Evolutionary conservation across 2,888 invertebrate genomes (phyloP).

Genomic region (Rhamnusium bicolor): DNA sequence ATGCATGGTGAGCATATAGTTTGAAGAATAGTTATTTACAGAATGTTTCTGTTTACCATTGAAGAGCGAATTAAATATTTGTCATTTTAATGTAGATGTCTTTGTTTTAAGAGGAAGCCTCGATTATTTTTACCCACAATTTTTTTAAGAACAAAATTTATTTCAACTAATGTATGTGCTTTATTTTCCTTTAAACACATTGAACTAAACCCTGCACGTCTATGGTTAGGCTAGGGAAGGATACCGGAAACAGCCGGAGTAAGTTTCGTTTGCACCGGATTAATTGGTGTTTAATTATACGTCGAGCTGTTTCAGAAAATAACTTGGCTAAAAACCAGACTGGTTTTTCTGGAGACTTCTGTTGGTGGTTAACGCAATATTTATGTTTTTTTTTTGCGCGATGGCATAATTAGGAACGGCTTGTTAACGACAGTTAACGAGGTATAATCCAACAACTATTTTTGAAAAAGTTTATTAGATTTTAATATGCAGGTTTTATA

Average conservation of each 20-base stretch:
- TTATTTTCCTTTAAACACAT: background rate
- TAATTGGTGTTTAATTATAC: slow-evolving; percentile 23
- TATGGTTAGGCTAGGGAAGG: background rate
- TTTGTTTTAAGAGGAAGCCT: too few relatives aligned
- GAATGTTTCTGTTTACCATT: too few relatives aligned
- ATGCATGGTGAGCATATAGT: too few relatives aligned
- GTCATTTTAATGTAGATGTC: too few relatives aligned
- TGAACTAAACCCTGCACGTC: background rate
- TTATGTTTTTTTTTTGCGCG: slow-evolving; percentile 16
- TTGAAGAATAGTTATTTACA: too few relatives aligned
- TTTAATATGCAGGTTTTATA: slow-evolving; percentile 30
- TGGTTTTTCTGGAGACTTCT: slow-evolving; percentile 23
- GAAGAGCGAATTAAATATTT: too few relatives aligned
- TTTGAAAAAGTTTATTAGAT: slow-evolving; percentile 31
- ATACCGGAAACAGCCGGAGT: slow-evolving; percentile 23
- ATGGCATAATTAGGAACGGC: slow-evolving; percentile 23
- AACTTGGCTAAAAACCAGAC: slow-evolving; percentile 20
- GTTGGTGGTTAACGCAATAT: slow-evolving; percentile 12
- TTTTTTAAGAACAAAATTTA: too few relatives aligned
- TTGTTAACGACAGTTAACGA: slow-evolving; percentile 33
- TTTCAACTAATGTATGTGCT: too few relatives aligned
- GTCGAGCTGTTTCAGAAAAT: slow-evolving; percentile 2
- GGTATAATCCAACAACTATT: slow-evolving; percentile 15
- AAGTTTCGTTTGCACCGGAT: slow-evolving; percentile 1
- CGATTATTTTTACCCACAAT: too few relatives aligned